Evolutionary conservation across 2,888 invertebrate genomes (phyloP), one percentile per base, ranked within the genome.

Genomic region (Steromphala cineraria): DNA sequence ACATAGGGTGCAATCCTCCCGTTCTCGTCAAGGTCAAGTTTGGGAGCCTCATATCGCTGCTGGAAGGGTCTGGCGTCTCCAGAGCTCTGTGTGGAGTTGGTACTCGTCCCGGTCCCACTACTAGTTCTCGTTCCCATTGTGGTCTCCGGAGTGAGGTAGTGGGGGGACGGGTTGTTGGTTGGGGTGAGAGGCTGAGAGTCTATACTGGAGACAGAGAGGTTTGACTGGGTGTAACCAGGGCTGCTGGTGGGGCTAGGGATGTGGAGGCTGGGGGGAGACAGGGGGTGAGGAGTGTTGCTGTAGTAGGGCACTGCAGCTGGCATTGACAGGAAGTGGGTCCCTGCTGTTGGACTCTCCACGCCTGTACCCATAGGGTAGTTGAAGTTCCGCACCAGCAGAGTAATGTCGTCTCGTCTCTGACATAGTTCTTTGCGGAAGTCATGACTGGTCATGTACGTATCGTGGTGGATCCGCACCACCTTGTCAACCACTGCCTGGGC

Each of bases 401-500:
- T 97, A 91, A 97, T 97, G 89, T 98, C 97, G 19, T 97, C 97
- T 53, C 97, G 95, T 62, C 96, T 95, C 79, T 93, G 93, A 81
- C 93, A 93, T 77, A 88, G 81, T 21, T 78, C 84, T 81, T 90
- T 91, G 21, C 86, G 84, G 55, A 87, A 87, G 28, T 82, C 89
- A 7, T 83, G 83, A 10, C 88, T 91, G 55, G 90, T 95, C 93
- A 96, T 95, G 91, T 95, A 97, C 82, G 96, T 95, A 71, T 97
- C 96, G 67, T 97, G 96, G 91, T 97, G 97, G 81, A 96, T 95
- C n/a, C 96, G 95, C 17, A 97, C 96, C 0, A 97, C 96, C 93
- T 96, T 96, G 91, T 97, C 96, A 0, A 98, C 95, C 0, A 97
- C 97, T 0, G 96, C 96, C 93, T 98, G 97, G 17, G 97, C 97